phyloP scores from a whole-genome alignment of 2,113 vertebrate species.

The Eleginops maclovinus region DNA sequence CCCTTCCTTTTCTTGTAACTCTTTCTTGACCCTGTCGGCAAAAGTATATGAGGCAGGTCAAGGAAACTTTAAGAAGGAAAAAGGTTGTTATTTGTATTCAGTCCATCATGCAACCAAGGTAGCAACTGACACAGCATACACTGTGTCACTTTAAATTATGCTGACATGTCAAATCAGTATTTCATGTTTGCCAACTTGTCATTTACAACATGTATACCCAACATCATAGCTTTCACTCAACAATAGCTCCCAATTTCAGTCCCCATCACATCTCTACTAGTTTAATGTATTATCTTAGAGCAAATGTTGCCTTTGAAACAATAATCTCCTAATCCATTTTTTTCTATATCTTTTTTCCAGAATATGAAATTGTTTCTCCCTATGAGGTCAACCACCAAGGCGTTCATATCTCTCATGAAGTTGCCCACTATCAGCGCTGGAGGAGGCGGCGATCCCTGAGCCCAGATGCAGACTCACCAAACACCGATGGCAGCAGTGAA shows the following conservation, averaged over 20 bases:
- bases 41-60: conserved; percentile 57
- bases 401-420: conserved; percentile 84
- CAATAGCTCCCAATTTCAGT: background rate
- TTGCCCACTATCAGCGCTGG: conserved; percentile 83
- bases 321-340: background rate
- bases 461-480: conserved; percentile 29
- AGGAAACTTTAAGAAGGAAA: conserved; percentile 30
- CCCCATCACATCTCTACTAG: background rate
- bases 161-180: conserved; percentile 31
- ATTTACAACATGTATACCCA: conserved; percentile 14
- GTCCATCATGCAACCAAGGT: conserved; percentile 1
- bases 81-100: conserved; percentile 12
- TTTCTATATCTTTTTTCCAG: conserved; percentile 72
- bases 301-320: background rate
- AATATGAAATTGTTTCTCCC: conserved; percentile 88
- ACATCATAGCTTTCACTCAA: background rate
- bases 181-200: conserved; percentile 6
- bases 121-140: conserved; percentile 29
- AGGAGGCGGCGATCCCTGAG: conserved; percentile 73
- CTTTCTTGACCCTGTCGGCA: conserved; percentile 57
- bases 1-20: conserved; percentile 66
- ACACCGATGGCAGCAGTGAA: conserved; percentile 11
- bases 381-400: conserved; percentile 88
- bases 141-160: conserved; percentile 16
- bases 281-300: background rate